Evolutionary conservation across 2,797 vertebrate genomes (phyloP), one percentile per base, ranked within the genome.

Genomic region (Phoeniculus purpureus): DNA sequence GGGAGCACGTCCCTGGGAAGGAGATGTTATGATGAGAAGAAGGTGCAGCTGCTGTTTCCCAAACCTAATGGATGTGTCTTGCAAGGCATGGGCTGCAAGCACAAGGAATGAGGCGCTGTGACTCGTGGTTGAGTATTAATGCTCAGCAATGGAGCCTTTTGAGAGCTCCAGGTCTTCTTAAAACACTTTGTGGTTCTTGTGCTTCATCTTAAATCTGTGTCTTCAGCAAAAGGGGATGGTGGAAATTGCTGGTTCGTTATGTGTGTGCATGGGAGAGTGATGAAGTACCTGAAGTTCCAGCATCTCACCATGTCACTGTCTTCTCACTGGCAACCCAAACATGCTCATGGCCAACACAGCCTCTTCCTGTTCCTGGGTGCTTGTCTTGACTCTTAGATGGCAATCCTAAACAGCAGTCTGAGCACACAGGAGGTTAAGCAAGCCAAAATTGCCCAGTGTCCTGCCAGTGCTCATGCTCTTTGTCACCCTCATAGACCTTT

Each of bases 11-110:
- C 85, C 61, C 47, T 37, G 40, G 71, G 68, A 86, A 68, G 75
- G 51, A 91, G 87, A 75, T 6, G 7, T 70, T 15, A n/a, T 6
- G 72, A 68, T 68, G 54, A 59, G 6, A 56, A 76, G 74, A 70
- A 73, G 34, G 50, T 83, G 62, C 43, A 85, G 67, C 51, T 51
- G n/a, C 60, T 79, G 54, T 37, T 91, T 73, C 32, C 80, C 11
- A 43, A 32, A 67, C 13, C 48, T 0, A 0, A 1, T 47, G 66
- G 15, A 27, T 80, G 61, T 31, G 45, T 40, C 60, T 27, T 50
- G 18, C 0, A 11, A 58, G 45, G 17, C 56, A 20, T 5, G 11
- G 50, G 23, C 73, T 72, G 37, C 22, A 55, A 12, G 50, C 2
- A 1, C 2, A 40, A 54, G 47, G 20, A 74, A 56, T 50, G 59